Evolutionary conservation across 2,888 invertebrate species (phyloP), one percentile per base, ranked within the genome.

Genomic region (Platycnemis pennipes): DNA sequence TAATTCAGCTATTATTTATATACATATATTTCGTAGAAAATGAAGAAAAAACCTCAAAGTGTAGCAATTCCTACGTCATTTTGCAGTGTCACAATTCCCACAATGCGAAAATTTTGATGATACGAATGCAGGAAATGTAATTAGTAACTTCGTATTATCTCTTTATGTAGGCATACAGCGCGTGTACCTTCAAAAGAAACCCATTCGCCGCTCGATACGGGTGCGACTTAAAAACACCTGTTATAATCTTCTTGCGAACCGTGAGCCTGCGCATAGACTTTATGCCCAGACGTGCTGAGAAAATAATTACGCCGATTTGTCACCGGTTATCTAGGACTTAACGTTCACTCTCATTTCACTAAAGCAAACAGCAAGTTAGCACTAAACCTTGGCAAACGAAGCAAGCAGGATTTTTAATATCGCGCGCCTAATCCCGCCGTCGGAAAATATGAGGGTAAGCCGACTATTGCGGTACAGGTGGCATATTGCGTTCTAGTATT

Each of bases 311-410:
- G 13, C 31, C 37, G 77, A 77, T 77, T 77, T 77, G 37, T 37
- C 37, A 77, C 13, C 37, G 63, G 77, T 37, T 77, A 37, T 37
- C 77, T 37, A 37, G 37, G 77, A 77, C 2, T 77, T 77, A 77
- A 37, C 77, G 77, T 37, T 37, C 13, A 77, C 11, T 77, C 77
- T 77, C 77, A 77, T 77, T 37, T 37, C 77, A 37, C 37, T 3
- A 77, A 77, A 77, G 37, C 77, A 77, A 77, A 77, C 77, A 77
- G 37, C 77, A 37, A 77, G 77, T 77, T 3, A 77, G 77, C 37
- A 13, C 77, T 77, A 3, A 63, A 8, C 77, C 77, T 2, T 13
- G 31, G 37, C 77, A 77, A 77, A 77, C 77, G 37, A 77, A 37
- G n/a, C 63, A 37, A 31, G 77, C 77, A 26, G 77, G 77, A 77